Evolutionary conservation across 1,140 invertebrate genomes (phyloP), one percentile per base, ranked within the genome.

Genomic region (Brachionus koreanus): DNA sequence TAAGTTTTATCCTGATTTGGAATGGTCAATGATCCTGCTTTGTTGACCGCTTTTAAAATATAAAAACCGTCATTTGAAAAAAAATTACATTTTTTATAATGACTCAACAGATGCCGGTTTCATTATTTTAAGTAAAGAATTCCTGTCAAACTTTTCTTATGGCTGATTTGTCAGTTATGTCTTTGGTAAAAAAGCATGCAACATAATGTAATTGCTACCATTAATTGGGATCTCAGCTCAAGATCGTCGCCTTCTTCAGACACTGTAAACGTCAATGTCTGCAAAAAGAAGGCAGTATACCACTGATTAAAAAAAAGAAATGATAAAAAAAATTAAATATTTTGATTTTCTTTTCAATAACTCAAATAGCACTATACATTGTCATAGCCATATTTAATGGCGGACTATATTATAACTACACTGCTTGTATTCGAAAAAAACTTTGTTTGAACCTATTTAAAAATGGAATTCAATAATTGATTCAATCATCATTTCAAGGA

Each of bases 181-280:
- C 76, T 65, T 79, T 79, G 46, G 76, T 65, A 65, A 79, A 61
- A n/a, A 23, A 79, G 76, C 76, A 79, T 0, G 13, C 29, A 13
- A 79, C 35, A 25, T 79, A 49, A 29, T 49, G 76, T 19, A 79
- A 42, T 49, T 7, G 76, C 76, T 25, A 49, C 76, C 76, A 79
- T 79, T 42, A 79, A 43, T 79, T 79, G 76, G 33, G 49, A 79
- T 49, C n/a, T 79, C 4, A 79, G 49, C 25, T 79, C 76, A n/a
- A 79, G 39, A 39, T 79, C 76, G 23, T 79, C 76, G 23, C 76
- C 76, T 19, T 79, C 76, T 65, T 79, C 76, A 7, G 5, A 35
- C 23, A 37, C 37, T 39, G 49, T 61, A n/a, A 61, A 37, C 12
- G 61, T 65, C 39, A 79, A 43, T 19, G 33, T 9, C 35, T 79